Percentiles rank a stretch among this genome's conserved stretches.
Conservation (phyloP, 92 coral and sea anemone species). For the Galaxea fascicularis region DNA sequence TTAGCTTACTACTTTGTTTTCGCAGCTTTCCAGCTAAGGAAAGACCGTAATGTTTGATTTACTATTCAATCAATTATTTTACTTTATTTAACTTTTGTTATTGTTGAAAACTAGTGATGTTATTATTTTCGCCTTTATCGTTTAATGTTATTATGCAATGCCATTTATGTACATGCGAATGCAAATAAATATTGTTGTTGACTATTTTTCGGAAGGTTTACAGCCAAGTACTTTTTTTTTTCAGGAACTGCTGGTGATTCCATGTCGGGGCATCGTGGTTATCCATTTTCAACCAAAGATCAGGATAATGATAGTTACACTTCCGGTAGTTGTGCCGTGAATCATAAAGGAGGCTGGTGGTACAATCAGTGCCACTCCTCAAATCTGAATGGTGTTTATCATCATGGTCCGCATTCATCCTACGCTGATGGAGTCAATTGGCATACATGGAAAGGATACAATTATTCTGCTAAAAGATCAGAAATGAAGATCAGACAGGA, state of each 20-base stretch:
- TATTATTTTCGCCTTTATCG: too few species aligned
- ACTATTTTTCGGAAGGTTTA: too few species aligned
- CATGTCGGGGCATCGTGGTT: constrained; percentile 8
- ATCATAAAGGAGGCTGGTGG: constrained; percentile 47
- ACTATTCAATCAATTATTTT: too few species aligned
- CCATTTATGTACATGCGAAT: too few species aligned
- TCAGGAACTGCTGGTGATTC: constrained; percentile 35
- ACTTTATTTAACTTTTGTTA: too few species aligned
- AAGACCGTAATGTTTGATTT: too few species aligned
- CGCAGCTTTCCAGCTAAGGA: too few species aligned
- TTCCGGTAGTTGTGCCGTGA: constrained; percentile 25
- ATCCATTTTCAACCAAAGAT: constrained; percentile 47
- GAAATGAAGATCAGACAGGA: constrained; percentile 49
- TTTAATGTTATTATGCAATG: too few species aligned
- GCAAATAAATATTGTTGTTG: too few species aligned
- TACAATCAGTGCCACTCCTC: constrained; percentile 9
- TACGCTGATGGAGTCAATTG: constrained; percentile 41
- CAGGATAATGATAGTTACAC: constrained; percentile 31
- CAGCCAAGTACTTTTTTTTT: not conserved
- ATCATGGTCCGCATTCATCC: constrained; percentile 15
- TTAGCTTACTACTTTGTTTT: too few species aligned
- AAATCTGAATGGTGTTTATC: constrained; percentile 44
- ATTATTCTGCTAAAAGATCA: constrained; percentile 49
- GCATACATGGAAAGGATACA: constrained; percentile 20
- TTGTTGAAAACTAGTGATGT: too few species aligned